Base-by-base conservation (phyloP, 1,140 invertebrate genomes). In the Cataglyphis hispanica region DNA sequence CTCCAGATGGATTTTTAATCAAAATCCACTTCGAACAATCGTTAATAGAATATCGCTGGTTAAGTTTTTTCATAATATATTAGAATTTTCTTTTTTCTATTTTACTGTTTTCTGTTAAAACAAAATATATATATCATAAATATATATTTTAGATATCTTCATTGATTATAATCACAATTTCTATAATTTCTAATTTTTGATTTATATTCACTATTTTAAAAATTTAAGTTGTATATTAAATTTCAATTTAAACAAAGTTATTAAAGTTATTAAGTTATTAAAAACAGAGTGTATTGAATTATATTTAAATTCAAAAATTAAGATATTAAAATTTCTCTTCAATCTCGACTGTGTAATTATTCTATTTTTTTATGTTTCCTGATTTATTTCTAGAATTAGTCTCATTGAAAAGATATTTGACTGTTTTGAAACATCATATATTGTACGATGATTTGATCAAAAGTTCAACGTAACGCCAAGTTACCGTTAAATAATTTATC, bases 1-100 rank as follows among this genome's bases (percentile, higher is more conserved):
- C 10, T 11, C 1, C 31, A 40, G 22, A 70, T 70, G 34, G 22
- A 72, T 60, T 60, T 58, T 31, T 61, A 83, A 83, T 74, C 10
- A 40, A 37, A 43, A 19, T 31, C 7, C 63, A 27, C 46, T 19
- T 3, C 19, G 13, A 13, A 46, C 22, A 34, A 19, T 16, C 7
- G 40, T 46, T 50, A 66, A 78, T 11, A 11, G 11, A 40, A 66
- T 43, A 2, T 46, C 25, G 25, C 4, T 16, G 72, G 16, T 10
- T n/a, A 13, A 40, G 10, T 43, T n/a, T 43, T 37, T 11, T 13
- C 16, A 7, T 13, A 5, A 27, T 16, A 43, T 63, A 11, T 40
- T 61, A 25, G 13, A 34, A n/a, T 25, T 53, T 61, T 25, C 19
- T 43, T 43, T 61, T n/a, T 10, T 53, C 10, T 13, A 11, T 25